A percentile compares a stretch with the other conserved stretches of the same genome.
phyloP scores from a whole-genome alignment of 2,797 vertebrate species.

The Hylomyscus alleni region DNA sequence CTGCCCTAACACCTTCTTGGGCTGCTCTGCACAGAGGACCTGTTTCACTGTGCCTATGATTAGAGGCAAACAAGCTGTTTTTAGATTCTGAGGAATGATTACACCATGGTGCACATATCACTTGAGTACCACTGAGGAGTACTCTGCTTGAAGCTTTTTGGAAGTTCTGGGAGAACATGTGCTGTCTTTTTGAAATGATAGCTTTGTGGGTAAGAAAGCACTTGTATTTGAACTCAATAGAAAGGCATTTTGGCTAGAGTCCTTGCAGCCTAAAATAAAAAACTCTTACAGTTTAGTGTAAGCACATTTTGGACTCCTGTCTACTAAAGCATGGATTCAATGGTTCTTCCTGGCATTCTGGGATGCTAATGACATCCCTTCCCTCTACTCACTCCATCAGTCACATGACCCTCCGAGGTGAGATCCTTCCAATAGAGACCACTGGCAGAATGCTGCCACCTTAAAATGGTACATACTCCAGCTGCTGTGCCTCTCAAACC shows the following conservation, averaged over 20 bases:
- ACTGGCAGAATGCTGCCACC: rapidly evolving
- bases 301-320: neutral
- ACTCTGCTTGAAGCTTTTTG: too few relatives aligned
- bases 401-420: neutral
- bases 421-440: neutral
- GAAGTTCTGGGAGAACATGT: neutral
- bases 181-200: neutral
- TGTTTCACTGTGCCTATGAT: neutral
- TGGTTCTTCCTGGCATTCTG: neutral
- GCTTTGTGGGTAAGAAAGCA: neutral
- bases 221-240: neutral
- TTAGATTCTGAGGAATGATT: neutral
- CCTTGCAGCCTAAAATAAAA: neutral
- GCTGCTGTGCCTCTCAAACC: neutral
- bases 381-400: too few relatives aligned
- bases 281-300: neutral
- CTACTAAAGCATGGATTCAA: rapidly evolving
- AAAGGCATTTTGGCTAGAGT: neutral
- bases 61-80: rapidly evolving
- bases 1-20: too few relatives aligned
- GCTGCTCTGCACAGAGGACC: neutral
- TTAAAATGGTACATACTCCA: neutral
- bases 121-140: too few relatives aligned
- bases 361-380: rapidly evolving
- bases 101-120: neutral